A percentile compares a stretch with the other conserved stretches of the same genome.
Evolutionary conservation across 2,797 vertebrate species (phyloP).

Genomic region (Peromyscus attwateri): DNA sequence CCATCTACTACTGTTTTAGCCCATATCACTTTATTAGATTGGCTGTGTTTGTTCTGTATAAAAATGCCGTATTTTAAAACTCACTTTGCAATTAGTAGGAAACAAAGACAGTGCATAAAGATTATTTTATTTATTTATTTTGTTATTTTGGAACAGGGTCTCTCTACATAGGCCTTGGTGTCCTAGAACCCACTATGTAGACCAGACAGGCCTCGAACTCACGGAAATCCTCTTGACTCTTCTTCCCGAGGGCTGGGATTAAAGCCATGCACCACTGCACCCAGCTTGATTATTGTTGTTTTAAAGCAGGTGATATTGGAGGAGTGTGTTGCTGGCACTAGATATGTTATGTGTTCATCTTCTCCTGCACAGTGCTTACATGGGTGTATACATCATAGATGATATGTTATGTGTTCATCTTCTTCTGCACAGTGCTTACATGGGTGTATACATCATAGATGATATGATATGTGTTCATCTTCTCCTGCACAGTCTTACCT

Average conservation of each 20-base stretch:
- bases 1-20: neutral
- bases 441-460: no score
- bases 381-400: no score
- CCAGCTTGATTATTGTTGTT: neutral
- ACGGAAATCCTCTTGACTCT: neutral
- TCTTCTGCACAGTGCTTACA: neutral
- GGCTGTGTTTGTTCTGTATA: neutral
- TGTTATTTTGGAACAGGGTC: neutral
- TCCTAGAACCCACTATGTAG: neutral
- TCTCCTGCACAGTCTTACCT: neutral
- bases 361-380: neutral
- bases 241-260: neutral
- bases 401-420: neutral
- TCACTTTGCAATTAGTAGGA: slow-evolving; percentile 27
- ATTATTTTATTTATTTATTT: neutral
- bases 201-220: neutral
- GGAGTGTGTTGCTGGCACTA: neutral
- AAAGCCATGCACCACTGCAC: neutral
- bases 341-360: neutral
- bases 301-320: neutral
- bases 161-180: neutral
- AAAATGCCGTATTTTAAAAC: slow-evolving; percentile 8
- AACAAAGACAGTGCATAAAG: neutral
- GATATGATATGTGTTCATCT: neutral
- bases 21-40: neutral